These are phyloP conservation scores for Onychomys leucogaster DNA, from an alignment of 2,797 vertebrate species.

Conservation along the genomic window DNA sequence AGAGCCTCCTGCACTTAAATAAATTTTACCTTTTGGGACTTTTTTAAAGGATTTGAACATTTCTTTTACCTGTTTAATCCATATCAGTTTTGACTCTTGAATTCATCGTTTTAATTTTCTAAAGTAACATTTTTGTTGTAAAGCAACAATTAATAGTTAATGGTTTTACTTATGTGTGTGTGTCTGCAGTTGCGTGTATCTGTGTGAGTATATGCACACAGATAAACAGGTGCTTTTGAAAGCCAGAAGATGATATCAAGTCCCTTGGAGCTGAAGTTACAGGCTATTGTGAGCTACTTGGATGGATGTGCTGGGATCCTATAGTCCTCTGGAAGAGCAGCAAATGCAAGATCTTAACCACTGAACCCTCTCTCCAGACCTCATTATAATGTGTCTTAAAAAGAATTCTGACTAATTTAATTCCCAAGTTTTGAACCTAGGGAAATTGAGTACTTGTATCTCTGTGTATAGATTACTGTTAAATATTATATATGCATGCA, in stretches of 20 bases:
- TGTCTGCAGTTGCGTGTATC: not conserved
- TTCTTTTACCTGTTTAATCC: not conserved
- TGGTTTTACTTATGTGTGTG: not conserved
- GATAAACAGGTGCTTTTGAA: not conserved
- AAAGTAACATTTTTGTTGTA: slow-evolving; percentile 50
- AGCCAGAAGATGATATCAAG: not conserved
- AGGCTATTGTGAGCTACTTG: not conserved
- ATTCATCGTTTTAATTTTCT: slow-evolving; percentile 41
- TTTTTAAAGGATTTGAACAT: slow-evolving; percentile 12
- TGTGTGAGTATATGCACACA: not conserved
- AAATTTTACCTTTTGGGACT: slow-evolving; percentile 15
- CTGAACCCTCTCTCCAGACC: not conserved
- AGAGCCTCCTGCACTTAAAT: not conserved
- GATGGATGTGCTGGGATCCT: not conserved
- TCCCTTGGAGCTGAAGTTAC: not conserved
- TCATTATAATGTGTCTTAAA: not conserved
- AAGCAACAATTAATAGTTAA: not conserved
- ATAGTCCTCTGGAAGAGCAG: not conserved
- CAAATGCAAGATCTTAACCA: not conserved
- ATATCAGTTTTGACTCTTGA: not conserved
- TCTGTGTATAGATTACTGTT: not conserved
- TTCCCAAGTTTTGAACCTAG: slow-evolving; percentile 43
- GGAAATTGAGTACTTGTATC: slow-evolving; percentile 29
- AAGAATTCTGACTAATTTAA: slow-evolving; percentile 19
- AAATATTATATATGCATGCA: not conserved